phyloP scores from a whole-genome alignment of 2,113 vertebrate species.

The Dascyllus trimaculatus region DNA sequence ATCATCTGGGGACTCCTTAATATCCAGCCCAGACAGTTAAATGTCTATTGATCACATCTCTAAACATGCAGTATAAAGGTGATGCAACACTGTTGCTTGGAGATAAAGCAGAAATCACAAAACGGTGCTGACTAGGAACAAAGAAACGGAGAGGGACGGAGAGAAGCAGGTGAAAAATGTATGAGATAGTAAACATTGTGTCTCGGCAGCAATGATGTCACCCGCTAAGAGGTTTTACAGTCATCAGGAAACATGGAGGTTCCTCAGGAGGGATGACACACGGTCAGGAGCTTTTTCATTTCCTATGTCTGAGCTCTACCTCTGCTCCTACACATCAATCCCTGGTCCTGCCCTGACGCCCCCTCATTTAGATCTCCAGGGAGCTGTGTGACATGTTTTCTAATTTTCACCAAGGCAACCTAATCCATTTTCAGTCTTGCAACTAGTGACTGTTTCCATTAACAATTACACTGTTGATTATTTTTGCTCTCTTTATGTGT shows the following conservation, averaged over 20 bases:
- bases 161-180: slow-evolving; percentile 39
- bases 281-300: slow-evolving; percentile 20
- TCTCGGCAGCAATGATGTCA: slow-evolving; percentile 55
- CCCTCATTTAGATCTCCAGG: neutral
- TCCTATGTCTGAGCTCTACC: slow-evolving; percentile 26
- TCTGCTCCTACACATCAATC: slow-evolving; percentile 22
- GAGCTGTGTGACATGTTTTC: slow-evolving; percentile 46
- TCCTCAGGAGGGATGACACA: slow-evolving; percentile 48
- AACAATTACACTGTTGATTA: neutral
- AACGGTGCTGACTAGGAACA: neutral
- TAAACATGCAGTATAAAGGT: neutral
- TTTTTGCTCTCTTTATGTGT: neutral
- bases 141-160: neutral
- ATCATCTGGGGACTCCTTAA: slow-evolving; percentile 2
- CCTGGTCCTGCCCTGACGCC: neutral
- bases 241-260: slow-evolving; percentile 32
- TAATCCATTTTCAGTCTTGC: slow-evolving; percentile 3
- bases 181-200: slow-evolving; percentile 5
- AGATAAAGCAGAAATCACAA: neutral
- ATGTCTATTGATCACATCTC: slow-evolving; percentile 30
- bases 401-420: slow-evolving; percentile 44
- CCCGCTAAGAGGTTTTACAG: slow-evolving; percentile 36
- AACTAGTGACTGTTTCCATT: neutral
- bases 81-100: neutral
- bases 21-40: neutral